Percentiles rank a stretch among this genome's conserved stretches.
Evolutionary conservation across 2,888 invertebrate species (phyloP).

Genomic region (Cantharis lateralis): DNA sequence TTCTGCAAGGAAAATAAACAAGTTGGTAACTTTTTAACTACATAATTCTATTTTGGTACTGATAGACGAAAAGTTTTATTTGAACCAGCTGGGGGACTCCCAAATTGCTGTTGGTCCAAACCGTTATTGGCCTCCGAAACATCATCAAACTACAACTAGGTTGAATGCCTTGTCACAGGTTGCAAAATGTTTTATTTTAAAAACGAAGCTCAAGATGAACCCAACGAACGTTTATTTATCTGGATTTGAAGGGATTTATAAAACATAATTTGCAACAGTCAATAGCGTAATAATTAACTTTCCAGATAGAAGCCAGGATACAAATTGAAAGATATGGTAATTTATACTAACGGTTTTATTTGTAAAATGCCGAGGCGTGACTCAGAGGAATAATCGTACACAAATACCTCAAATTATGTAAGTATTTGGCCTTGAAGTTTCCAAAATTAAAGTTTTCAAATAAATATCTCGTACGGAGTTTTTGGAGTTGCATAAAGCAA

Average conservation of each 20-base stretch:
- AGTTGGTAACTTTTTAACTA: background rate
- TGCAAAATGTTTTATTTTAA: background rate
- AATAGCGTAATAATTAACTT: background rate
- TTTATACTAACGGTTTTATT: background rate
- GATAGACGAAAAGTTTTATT: background rate
- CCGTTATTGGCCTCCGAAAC: background rate
- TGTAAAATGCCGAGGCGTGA: background rate
- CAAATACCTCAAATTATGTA: background rate
- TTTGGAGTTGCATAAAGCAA: too few species aligned
- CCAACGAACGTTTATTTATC: background rate
- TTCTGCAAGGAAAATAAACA: background rate
- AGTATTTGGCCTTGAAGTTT: background rate
- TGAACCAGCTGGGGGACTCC: background rate
- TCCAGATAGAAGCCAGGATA: background rate
- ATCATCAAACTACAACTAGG: background rate
- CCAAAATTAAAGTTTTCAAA: background rate
- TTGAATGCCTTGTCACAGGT: background rate
- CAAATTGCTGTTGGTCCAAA: background rate
- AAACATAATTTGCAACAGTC: background rate
- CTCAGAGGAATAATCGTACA: background rate
- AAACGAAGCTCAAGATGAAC: background rate
- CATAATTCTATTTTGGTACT: background rate
- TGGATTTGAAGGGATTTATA: background rate
- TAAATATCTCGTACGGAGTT: too few species aligned
- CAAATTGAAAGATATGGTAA: background rate